Conservation (phyloP, 2,888 invertebrate species). For the Hydrotaea cyrtoneurina region DNA sequence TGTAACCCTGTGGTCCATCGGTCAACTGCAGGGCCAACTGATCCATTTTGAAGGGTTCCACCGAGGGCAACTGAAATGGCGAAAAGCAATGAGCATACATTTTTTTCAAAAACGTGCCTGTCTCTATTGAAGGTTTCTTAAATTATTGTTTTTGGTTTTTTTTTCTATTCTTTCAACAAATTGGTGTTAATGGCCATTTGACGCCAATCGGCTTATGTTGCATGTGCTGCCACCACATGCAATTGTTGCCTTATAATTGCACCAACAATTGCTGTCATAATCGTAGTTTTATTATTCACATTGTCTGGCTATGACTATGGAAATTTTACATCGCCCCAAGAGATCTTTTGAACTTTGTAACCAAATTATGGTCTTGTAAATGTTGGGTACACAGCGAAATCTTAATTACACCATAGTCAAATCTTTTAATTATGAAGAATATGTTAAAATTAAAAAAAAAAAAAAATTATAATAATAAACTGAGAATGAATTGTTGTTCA, state of each 20-base stretch:
- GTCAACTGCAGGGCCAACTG: constrained; percentile 83
- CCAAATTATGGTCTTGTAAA: too few species aligned
- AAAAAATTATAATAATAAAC: too few species aligned
- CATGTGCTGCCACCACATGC: constrained; percentile 31
- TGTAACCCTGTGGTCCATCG: constrained; percentile 83
- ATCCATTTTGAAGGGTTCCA: constrained; percentile 86
- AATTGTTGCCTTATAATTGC: constrained; percentile 8
- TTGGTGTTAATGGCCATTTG: constrained; percentile 56
- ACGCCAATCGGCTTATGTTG: constrained; percentile 13
- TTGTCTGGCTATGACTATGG: too few species aligned
- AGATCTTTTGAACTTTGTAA: too few species aligned
- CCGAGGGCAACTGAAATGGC: constrained; percentile 82
- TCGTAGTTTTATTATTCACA: background rate
- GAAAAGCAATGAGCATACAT: background rate
- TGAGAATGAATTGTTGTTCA: too few species aligned
- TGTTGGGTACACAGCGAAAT: too few species aligned
- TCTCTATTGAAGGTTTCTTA: constrained; percentile 7
- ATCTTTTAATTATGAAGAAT: too few species aligned
- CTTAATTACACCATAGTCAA: too few species aligned
- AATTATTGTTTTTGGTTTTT: background rate
- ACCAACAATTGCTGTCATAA: constrained; percentile 7
- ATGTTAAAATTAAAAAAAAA: too few species aligned
- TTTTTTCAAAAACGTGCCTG: background rate
- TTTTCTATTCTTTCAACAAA: constrained; percentile 16
- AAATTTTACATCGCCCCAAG: too few species aligned